These are phyloP conservation scores for Leptonema lineaticorne DNA, from an alignment of 1,140 invertebrate genomes.

Conservation along the genomic window DNA sequence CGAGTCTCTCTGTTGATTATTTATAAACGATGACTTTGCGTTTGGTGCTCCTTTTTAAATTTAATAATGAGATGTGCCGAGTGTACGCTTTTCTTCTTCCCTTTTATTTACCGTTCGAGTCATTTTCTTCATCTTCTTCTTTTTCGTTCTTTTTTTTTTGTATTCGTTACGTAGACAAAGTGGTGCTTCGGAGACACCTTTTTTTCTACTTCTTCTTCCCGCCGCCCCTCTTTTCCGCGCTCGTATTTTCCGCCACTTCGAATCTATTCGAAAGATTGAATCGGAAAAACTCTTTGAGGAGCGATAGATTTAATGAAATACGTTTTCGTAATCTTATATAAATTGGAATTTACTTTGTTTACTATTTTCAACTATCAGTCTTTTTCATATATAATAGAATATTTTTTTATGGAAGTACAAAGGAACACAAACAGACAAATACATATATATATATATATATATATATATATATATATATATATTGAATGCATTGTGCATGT, in stretches of 20 bases:
- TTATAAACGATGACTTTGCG: conserved; percentile 25
- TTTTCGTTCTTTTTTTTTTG: not conserved
- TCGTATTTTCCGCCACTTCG: too few relatives aligned
- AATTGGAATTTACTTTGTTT: not conserved
- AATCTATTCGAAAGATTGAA: not conserved
- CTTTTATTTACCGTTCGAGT: too few relatives aligned
- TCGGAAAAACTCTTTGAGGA: not conserved
- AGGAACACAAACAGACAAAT: too few relatives aligned
- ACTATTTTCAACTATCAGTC: not conserved
- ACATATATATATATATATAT: not conserved
- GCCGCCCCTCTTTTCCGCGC: too few relatives aligned
- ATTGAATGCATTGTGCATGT: not conserved
- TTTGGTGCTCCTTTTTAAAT: conserved; percentile 20
- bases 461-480: not conserved
- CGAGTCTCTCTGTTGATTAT: conserved; percentile 3
- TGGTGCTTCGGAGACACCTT: not conserved
- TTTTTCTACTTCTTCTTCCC: too few relatives aligned
- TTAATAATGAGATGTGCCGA: conserved; percentile 12
- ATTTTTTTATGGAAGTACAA: too few relatives aligned
- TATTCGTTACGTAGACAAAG: conserved; percentile 1
- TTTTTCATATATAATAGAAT: not conserved
- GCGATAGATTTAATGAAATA: conserved; percentile 20
- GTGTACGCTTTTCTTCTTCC: conserved; percentile 3
- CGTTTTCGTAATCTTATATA: not conserved
- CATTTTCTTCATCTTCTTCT: too few relatives aligned